phyloP scores from a whole-genome alignment of 2,113 vertebrate species.

The Heterotis niloticus region DNA sequence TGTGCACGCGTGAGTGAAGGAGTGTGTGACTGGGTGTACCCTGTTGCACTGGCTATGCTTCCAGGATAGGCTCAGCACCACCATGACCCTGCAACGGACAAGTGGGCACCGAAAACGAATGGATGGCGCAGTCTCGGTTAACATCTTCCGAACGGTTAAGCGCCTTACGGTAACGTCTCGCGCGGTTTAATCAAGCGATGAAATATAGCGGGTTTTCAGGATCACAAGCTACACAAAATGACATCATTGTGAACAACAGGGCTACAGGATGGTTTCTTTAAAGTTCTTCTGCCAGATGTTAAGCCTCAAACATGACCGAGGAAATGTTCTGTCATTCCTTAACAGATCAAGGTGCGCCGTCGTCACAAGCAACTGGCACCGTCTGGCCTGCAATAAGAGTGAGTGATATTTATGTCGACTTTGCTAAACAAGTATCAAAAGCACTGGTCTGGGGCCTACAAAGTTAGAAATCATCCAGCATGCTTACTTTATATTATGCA shows the following conservation, averaged over 20 bases:
- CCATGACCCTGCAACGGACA: too few species aligned
- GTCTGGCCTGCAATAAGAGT: neutral
- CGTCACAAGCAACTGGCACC: conserved; percentile 5
- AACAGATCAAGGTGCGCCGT: neutral
- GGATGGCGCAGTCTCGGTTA: too few species aligned
- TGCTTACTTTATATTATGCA: neutral
- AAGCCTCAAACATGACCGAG: neutral
- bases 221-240: neutral
- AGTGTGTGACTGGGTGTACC: too few species aligned
- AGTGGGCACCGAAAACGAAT: too few species aligned
- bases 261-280: neutral
- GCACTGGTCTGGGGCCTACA: neutral
- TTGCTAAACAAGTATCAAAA: neutral
- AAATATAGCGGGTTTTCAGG: neutral
- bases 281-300: neutral
- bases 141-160: neutral
- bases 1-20: too few species aligned
- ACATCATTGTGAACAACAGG: neutral
- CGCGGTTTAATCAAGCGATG: neutral
- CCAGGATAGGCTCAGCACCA: too few species aligned
- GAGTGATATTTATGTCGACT: neutral
- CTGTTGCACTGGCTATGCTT: too few species aligned
- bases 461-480: neutral
- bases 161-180: neutral
- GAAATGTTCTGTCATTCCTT: neutral